Evolutionary conservation across 2,113 vertebrate species (phyloP).

Genomic region (Axis porcinus): DNA sequence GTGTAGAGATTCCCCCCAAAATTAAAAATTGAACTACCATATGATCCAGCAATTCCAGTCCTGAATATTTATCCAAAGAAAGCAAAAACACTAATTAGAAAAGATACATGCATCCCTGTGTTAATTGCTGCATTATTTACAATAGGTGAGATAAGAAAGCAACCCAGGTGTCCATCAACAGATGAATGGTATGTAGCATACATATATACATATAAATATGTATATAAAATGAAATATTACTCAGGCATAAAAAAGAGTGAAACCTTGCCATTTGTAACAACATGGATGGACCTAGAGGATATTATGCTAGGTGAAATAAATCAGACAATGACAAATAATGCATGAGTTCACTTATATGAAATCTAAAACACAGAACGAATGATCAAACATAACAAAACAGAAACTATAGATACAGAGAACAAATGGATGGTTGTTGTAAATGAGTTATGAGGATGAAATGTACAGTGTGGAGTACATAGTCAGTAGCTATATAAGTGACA

Average conservation of each 20-base stretch:
- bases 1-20: not conserved
- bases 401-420: not conserved
- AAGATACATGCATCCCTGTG: not conserved
- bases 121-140: not conserved
- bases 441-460: not conserved
- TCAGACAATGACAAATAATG: not conserved
- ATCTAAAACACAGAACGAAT: not conserved
- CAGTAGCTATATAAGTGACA: not conserved
- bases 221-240: not conserved
- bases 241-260: not conserved
- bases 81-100: not conserved
- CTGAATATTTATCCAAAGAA: not conserved
- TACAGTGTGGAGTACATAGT: not conserved
- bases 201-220: not conserved
- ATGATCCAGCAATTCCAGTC: not conserved
- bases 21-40: not conserved
- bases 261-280: not conserved
- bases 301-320: not conserved
- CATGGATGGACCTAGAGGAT: not conserved
- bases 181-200: not conserved
- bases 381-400: not conserved
- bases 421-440: not conserved
- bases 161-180: not conserved
- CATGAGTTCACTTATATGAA: not conserved
- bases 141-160: not conserved